Evolutionary conservation across 2,888 invertebrate species (phyloP), one percentile per base, ranked within the genome.

Genomic region (Itoplectis maculator): DNA sequence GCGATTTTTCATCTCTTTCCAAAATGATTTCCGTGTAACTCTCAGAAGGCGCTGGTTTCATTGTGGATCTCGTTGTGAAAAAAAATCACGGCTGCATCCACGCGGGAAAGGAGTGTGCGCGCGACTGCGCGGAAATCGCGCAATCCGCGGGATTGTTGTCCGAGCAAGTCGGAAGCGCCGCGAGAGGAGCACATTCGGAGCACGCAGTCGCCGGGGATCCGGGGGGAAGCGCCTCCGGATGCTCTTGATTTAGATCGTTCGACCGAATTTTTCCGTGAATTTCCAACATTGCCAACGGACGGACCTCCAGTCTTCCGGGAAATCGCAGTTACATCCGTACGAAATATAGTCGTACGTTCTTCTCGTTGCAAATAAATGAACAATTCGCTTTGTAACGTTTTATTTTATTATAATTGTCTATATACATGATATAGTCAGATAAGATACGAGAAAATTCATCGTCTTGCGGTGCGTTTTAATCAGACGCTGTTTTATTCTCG

Each of bases 91-190:
- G 20, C 40, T 9, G 45, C n/a, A 59, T 56, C 37, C 18, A 40
- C 29, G 51, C 51, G 42, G 37, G 40, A 45, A 54, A 68, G 49
- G 51, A 35, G 73, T 68, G 66, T 51, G 42, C 51, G 73, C 73
- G 9, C 68, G 74, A 79, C 79, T 79, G 79, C 61, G 20, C 23
- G 68, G 68, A 74, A 59, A 61, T 72, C 65, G 6, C 47, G 37
- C n/a, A n/a, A 35, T n/a, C 56, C 54, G 56, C 47, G 23, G 40
- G 61, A 40, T 51, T 66, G 15, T 47, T 56, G 29, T 51, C 4
- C 40, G 65, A 54, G n/a, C n/a, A n/a, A n/a, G 54, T 66, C 49
- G 20, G n/a, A 65, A 56, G 54, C 51, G 49, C 51, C 23, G 40
- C 13, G 63, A 59, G 63, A 23, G 18, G 29, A 59, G 72, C 29